A percentile compares a stretch with the other conserved stretches of the same genome.
These are phyloP conservation scores for Pseudopipra pipra DNA, from an alignment of 2,113 vertebrate species.

Conservation along the genomic window DNA sequence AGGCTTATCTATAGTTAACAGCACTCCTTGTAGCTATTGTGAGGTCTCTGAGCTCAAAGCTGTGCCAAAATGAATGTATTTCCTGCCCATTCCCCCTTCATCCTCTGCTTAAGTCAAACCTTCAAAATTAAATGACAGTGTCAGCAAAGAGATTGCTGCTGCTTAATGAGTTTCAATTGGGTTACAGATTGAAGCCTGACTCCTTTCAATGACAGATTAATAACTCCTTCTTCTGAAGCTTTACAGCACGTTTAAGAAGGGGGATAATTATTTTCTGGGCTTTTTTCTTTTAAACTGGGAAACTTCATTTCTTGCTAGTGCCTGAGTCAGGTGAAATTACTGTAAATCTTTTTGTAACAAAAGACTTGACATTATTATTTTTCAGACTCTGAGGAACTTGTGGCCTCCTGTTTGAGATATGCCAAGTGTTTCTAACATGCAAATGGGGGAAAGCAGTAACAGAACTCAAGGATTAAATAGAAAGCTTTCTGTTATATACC, in stretches of 20 bases:
- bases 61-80: not conserved
- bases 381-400: not conserved
- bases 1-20: not conserved
- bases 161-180: slow-evolving; percentile 10
- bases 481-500: not conserved
- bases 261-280: not conserved
- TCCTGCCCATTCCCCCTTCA: not conserved
- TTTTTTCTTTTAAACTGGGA: not conserved
- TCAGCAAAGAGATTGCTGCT: slow-evolving; percentile 7
- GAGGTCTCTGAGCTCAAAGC: not conserved
- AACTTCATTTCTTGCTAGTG: not conserved
- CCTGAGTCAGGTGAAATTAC: not conserved
- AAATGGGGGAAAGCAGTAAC: not conserved
- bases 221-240: not conserved
- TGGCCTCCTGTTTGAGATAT: not conserved
- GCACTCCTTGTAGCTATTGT: not conserved
- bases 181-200: slow-evolving; percentile 7
- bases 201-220: slow-evolving; percentile 35
- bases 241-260: not conserved
- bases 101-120: not conserved
- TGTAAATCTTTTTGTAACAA: not conserved
- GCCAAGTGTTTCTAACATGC: not conserved
- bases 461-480: not conserved
- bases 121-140: slow-evolving; percentile 8
- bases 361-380: not conserved